Percentiles rank a stretch among this genome's conserved stretches.
Conservation (phyloP, 1,140 invertebrate genomes). For the Drosophila melanica region DNA sequence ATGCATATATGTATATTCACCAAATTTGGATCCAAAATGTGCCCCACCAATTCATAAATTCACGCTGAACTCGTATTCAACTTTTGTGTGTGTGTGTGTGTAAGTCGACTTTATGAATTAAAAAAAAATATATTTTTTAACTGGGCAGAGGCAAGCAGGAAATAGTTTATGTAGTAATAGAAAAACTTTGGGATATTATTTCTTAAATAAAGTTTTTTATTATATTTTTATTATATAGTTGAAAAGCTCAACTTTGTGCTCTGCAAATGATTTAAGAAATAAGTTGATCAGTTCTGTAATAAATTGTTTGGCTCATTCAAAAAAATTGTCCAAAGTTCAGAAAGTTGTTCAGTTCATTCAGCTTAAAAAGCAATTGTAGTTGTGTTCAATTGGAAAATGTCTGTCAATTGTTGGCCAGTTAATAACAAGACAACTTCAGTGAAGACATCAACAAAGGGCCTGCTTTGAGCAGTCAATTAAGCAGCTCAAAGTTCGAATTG, state of each 20-base stretch:
- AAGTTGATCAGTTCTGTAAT: no score
- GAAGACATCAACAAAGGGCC: constrained; percentile 5
- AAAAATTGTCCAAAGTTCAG: not conserved
- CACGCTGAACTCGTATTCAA: not conserved
- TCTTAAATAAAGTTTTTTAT: no score
- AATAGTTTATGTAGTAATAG: no score
- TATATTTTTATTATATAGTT: no score
- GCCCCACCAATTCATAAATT: not conserved
- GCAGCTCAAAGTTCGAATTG: constrained; percentile 1
- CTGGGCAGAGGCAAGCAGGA: not conserved
- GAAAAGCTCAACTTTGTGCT: no score
- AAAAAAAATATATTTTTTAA: no score
- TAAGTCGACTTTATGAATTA: not conserved
- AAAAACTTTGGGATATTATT: no score
- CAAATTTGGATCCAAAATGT: not conserved
- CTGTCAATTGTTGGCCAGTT: not conserved
- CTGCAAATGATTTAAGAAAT: no score
- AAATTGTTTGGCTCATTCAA: no score
- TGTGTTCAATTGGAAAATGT: constrained; percentile 5
- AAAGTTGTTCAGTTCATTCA: not conserved
- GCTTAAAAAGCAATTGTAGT: not conserved
- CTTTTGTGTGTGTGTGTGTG: not conserved
- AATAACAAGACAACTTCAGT: not conserved
- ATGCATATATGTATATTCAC: no score
- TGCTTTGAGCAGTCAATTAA: not conserved